Evolutionary conservation across 2,113 vertebrate genomes (phyloP).

Genomic region (Pelusios castaneus): DNA sequence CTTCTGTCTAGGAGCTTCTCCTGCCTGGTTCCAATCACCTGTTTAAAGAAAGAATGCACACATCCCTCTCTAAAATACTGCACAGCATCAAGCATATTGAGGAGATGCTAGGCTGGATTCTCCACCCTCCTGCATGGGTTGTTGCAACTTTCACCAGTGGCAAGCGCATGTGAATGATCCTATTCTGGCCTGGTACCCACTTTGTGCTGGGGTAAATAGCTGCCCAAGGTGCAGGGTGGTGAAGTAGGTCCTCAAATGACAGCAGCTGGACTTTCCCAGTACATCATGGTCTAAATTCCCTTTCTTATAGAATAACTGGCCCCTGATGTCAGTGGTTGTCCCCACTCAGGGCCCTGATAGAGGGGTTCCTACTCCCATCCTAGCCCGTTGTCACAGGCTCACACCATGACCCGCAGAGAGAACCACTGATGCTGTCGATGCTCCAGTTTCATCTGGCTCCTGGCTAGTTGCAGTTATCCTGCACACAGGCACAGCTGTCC

Average conservation of each 20-base stretch:
- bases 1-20: neutral
- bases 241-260: neutral
- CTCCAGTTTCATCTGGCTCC: neutral
- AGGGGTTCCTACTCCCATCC: neutral
- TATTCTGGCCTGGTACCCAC: neutral
- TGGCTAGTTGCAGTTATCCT: neutral
- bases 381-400: neutral
- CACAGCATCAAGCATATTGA: neutral
- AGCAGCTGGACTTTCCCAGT: neutral
- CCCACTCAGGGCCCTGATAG: too few species aligned
- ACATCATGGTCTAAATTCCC: neutral
- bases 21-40: neutral
- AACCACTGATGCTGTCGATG: neutral
- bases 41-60: neutral
- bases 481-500: neutral
- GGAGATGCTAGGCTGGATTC: neutral
- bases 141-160: neutral
- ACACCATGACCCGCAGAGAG: neutral
- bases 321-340: neutral
- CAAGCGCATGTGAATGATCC: neutral
- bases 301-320: neutral
- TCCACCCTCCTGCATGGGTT: neutral
- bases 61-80: neutral
- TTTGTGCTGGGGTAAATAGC: neutral
- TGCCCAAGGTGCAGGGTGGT: too few species aligned